Conservation (phyloP, 1,140 invertebrate species). For the Heliconius hewitsoni region DNA sequence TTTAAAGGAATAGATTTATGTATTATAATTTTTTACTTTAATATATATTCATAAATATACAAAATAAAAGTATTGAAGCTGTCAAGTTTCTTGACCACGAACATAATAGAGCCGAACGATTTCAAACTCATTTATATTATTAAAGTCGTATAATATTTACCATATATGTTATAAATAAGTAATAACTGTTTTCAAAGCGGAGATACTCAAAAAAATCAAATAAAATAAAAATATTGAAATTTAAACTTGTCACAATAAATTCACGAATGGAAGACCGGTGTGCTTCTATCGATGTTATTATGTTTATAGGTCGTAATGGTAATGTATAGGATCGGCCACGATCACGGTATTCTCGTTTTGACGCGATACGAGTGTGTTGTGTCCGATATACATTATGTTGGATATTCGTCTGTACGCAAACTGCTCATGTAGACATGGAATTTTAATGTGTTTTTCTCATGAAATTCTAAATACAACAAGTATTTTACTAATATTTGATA, state of each 20-base stretch:
- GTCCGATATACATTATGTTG: constrained; percentile 41
- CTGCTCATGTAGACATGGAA: constrained; percentile 34
- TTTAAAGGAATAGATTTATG: no score
- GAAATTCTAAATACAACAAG: neutral
- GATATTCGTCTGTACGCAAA: constrained; percentile 56
- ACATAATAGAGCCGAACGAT: neutral
- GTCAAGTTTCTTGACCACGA: neutral
- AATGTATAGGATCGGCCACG: constrained; percentile 8
- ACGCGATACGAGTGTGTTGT: constrained; percentile 34
- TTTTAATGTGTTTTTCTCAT: neutral
- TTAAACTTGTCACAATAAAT: constrained; percentile 11
- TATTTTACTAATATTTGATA: neutral
- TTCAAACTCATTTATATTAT: neutral
- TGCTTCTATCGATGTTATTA: constrained; percentile 5
- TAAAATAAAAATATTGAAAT: neutral
- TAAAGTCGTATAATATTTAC: neutral
- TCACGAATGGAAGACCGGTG: neutral
- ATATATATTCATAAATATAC: no score
- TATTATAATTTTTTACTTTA: no score
- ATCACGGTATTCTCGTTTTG: constrained; percentile 26
- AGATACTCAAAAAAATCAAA: neutral
- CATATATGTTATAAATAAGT: neutral
- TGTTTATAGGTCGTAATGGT: constrained; percentile 18
- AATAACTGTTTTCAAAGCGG: neutral
- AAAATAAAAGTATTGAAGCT: no score